Evolutionary conservation across 2,888 invertebrate genomes (phyloP).

Genomic region (Apeira syringaria): DNA sequence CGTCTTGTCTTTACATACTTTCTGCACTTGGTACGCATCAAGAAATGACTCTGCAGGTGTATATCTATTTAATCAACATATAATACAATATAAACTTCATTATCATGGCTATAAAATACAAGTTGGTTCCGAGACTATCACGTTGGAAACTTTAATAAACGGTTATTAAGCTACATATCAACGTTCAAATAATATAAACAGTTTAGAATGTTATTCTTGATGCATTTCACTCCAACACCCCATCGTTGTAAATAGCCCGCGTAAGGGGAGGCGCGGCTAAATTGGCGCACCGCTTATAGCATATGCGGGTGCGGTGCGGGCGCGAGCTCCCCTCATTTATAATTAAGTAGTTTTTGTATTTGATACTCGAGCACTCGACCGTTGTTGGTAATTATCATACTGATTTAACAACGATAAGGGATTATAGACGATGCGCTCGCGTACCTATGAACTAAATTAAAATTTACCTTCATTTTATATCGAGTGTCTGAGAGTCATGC

Average conservation of each 20-base stretch:
- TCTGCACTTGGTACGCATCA: too few species aligned
- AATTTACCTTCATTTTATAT: too few species aligned
- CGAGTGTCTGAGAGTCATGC: too few species aligned
- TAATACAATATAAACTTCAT: too few species aligned
- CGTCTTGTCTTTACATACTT: too few species aligned
- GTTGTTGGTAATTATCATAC: conserved; percentile 65
- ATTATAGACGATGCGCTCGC: too few species aligned
- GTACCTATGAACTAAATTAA: too few species aligned
- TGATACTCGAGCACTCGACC: conserved; percentile 43
- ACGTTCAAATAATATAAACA: conserved; percentile 21
- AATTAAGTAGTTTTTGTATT: conserved; percentile 15
- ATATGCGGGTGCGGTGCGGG: conserved; percentile 65
- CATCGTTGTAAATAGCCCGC: conserved; percentile 56
- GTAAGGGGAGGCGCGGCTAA: conserved; percentile 60
- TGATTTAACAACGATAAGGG: conserved; percentile 52
- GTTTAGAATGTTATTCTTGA: conserved; percentile 42
- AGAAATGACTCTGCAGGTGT: too few species aligned
- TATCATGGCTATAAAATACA: neutral
- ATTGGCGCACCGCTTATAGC: conserved; percentile 75
- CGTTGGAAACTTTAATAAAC: conserved; percentile 7
- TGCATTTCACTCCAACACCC: conserved; percentile 63
- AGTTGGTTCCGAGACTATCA: neutral
- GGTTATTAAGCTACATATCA: conserved; percentile 10
- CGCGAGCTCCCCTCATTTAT: conserved; percentile 42
- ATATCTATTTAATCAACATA: too few species aligned